Base-by-base conservation (phyloP, 2,888 invertebrate genomes). In the Acronicta aceris region DNA sequence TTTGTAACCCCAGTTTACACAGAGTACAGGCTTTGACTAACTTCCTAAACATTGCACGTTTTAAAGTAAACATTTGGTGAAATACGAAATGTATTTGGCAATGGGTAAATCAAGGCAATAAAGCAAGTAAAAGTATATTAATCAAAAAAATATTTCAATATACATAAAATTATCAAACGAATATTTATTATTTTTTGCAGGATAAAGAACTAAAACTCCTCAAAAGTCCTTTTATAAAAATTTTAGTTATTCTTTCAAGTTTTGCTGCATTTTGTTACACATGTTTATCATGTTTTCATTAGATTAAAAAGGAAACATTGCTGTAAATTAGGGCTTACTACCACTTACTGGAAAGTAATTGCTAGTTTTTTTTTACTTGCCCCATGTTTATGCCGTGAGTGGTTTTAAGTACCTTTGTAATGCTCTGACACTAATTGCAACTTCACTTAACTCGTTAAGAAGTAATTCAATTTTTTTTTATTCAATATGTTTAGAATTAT, bases 1-100 rank as follows among this genome's bases (percentile, higher is more conserved):
- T 67, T 70, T 76, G 61, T 56, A 67, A 59, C 42, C 56, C 17
- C 56, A 47, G 50, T 54, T 66, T 65, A 55, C 43, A 47, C 54
- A 41, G 57, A 66, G 58, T 40, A 42, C 46, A 42, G 10, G 42
- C 48, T 45, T 59, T 33, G 53, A 41, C 36, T 36, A 59, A 57
- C 71, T 59, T 49, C 38, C 54, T 65, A 55, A 71, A 60, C 65
- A 65, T 45, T 52, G 48, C 41, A 47, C 48, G 53, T 21, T 33
- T 27, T 17, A 36, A 17, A 38, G 16, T n/a, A 67, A 60, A 55
- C 47, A 51, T 52, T 59, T 48, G 40, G 15, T 53, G 21, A 53
- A 52, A 46, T 46, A 58, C 43, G 25, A 65, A 30, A 47, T 38
- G 38, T 38, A 16, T 47, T 50, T 49, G 3, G 3, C 12, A 12